Evolutionary conservation across 1,140 invertebrate species (phyloP), one percentile per base, ranked within the genome.

Genomic region (Sinella curviseta): DNA sequence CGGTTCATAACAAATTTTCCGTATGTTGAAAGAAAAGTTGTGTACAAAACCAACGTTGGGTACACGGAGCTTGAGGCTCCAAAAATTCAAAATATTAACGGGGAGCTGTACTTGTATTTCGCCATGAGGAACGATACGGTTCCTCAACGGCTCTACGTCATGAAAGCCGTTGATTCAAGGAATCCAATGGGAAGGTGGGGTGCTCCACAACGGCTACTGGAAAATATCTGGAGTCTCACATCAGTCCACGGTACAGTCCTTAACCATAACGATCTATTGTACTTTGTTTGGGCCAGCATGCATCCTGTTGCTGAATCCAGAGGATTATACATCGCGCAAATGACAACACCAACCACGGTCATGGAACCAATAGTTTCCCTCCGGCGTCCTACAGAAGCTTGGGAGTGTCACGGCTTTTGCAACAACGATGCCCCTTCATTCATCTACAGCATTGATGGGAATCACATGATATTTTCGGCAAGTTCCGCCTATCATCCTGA

Each of bases 41-140:
- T 78, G 0, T 82, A 82, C 73, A 30, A 54, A 8, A 57, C 74
- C 28, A 75, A 65, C 1, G 54, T 20, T 20, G 81, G 78, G 16
- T 26, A 34, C n/a, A 36, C 30, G 17, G 77, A 80, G 26, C 36
- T 82, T 12, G 79, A 78, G 81, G 81, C 81, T 17, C 57, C 60
- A 0, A 79, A 82, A 60, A 70, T 82, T 0, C 81, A 82, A 33
- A n/a, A 75, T 0, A 65, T 82, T 17, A 24, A 74, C 17, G 81
- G 81, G 1, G 34, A 74, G n/a, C 33, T 78, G 3, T 82, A 82
- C 81, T 80, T 82, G 54, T 82, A 82, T 31, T 82, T 82, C 55
- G 60, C 77, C 0, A 80, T 82, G 78, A 65, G 76, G 24, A 77
- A 70, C 20, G 57, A 26, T 33, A 76, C 39, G 1, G 67, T 78